Evolutionary conservation across 2,113 vertebrate species (phyloP).

Genomic region (Protobothrops mucrosquamatus): DNA sequence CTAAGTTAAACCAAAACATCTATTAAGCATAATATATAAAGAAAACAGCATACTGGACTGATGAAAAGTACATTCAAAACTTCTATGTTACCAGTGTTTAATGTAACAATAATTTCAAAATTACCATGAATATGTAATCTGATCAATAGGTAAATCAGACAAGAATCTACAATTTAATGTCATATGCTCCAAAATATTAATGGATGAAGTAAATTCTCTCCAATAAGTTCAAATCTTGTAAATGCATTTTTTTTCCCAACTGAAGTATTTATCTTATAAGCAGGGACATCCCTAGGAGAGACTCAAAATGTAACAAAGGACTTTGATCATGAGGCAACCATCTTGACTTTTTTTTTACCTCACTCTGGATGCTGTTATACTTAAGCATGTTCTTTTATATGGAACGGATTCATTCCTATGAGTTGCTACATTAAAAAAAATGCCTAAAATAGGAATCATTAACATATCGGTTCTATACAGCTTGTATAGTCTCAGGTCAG

Average conservation of each 20-base stretch:
- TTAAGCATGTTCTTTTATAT: neutral
- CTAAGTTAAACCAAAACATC: constrained; percentile 15
- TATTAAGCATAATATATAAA: constrained; percentile 1
- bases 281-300: neutral
- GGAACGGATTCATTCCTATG: neutral
- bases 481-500: neutral
- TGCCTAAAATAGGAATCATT: neutral
- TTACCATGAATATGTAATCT: neutral
- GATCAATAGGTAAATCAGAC: neutral
- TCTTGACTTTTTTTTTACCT: neutral
- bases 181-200: neutral
- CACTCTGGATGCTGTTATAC: neutral
- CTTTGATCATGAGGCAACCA: neutral
- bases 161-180: neutral
- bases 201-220: neutral
- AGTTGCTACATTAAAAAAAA: neutral
- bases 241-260: neutral
- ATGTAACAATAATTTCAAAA: neutral
- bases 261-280: neutral
- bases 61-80: neutral
- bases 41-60: neutral
- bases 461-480: neutral
- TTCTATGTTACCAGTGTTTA: neutral
- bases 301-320: neutral
- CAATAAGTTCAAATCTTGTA: neutral